Conservation (phyloP, 2,113 vertebrate species). For the Willisornis vidua region DNA sequence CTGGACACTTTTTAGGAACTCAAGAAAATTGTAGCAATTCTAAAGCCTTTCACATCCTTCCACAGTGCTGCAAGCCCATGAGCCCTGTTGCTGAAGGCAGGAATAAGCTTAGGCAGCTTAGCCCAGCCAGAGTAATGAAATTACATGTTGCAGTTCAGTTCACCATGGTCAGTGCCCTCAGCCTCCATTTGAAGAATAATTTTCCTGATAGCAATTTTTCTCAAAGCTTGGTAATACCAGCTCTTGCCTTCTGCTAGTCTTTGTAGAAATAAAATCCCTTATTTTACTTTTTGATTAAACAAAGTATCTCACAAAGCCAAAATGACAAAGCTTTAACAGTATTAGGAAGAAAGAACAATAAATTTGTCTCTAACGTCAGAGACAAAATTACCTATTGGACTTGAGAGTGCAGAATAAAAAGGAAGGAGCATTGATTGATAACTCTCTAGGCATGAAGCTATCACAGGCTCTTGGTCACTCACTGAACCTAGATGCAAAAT, state of each 20-base stretch:
- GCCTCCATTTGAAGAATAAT: neutral
- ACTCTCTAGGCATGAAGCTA: neutral
- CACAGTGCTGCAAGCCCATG: neutral
- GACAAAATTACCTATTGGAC: neutral
- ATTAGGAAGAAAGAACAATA: neutral
- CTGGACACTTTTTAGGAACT: neutral
- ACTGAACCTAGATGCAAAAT: neutral
- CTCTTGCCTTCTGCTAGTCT: neutral
- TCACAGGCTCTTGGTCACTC: accelerated
- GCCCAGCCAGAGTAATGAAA: conserved; percentile 11
- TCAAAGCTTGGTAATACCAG: neutral
- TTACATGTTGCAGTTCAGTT: neutral
- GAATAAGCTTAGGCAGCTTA: conserved; percentile 8
- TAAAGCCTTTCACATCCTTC: neutral
- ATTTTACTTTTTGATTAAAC: conserved; percentile 25
- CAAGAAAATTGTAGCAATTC: neutral
- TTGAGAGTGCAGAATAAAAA: neutral
- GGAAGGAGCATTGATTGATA: neutral
- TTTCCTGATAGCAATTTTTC: conserved; percentile 23
- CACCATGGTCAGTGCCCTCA: neutral
- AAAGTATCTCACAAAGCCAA: neutral
- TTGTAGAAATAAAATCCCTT: neutral
- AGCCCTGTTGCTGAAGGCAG: neutral
- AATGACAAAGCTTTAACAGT: neutral
- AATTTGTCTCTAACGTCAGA: neutral